Conservation (phyloP, 1,140 invertebrate species). For the Musca vetustissima region DNA sequence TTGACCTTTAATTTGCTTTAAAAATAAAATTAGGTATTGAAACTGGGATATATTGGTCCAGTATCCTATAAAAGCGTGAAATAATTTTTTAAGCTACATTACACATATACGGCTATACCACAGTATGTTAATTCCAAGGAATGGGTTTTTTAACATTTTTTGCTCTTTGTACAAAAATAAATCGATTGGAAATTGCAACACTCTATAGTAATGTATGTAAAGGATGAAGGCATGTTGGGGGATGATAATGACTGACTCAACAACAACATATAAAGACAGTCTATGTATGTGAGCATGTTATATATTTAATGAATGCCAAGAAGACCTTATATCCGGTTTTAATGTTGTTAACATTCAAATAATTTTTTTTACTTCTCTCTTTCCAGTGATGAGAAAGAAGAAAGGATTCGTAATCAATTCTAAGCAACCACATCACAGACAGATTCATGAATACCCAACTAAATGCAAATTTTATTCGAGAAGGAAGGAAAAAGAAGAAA, state of each 20-base stretch:
- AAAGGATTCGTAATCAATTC: conserved; percentile 23
- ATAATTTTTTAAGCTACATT: no score
- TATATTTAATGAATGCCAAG: background rate
- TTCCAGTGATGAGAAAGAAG: background rate
- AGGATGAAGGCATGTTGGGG: background rate
- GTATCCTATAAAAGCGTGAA: no score
- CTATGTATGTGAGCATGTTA: background rate
- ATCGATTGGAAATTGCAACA: conserved; percentile 13
- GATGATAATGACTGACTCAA: background rate
- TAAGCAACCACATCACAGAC: conserved; percentile 23
- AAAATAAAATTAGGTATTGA: no score
- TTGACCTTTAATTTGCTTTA: no score
- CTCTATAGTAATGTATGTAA: no score
- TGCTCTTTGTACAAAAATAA: conserved; percentile 6
- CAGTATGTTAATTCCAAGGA: no score
- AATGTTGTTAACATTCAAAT: conserved; percentile 14
- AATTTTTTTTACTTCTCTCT: background rate
- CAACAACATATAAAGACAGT: background rate
- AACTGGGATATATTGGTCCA: no score
- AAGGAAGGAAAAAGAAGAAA: background rate
- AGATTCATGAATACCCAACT: background rate
- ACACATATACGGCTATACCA: no score
- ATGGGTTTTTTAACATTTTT: no score
- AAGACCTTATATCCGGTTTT: conserved; percentile 15
- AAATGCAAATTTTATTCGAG: background rate